phyloP scores from a whole-genome alignment of 2,797 vertebrate species.

The Chelidonichthys spinosus region DNA sequence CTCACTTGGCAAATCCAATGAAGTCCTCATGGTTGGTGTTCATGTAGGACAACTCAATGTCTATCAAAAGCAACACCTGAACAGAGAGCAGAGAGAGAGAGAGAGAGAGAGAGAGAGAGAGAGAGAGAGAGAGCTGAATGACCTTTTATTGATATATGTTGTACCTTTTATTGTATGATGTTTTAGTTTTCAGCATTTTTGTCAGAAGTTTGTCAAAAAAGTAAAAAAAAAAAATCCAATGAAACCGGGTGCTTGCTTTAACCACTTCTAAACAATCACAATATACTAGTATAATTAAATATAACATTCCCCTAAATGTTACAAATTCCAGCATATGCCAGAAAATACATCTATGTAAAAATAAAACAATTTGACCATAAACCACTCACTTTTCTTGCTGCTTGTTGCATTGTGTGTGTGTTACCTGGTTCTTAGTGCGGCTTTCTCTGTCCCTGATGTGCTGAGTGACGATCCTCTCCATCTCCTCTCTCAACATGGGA shows the following conservation, averaged over 20 bases:
- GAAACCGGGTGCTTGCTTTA: background rate
- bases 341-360: background rate
- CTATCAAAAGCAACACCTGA: conserved; percentile 96
- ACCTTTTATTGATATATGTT: background rate
- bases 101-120: background rate
- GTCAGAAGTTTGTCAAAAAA: background rate
- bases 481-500: conserved; percentile 95
- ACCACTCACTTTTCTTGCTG: too few species aligned
- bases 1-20: conserved; percentile 99
- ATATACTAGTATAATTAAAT: background rate
- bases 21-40: conserved; percentile 99
- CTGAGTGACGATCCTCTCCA: conserved; percentile 98
- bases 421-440: conserved; percentile 94
- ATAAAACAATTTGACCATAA: background rate
- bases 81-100: conserved; percentile 6
- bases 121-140: background rate
- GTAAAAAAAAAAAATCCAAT: background rate
- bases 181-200: too few species aligned
- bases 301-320: background rate
- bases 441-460: conserved; percentile 96
- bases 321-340: background rate
- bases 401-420: background rate
- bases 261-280: background rate
- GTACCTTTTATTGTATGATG: background rate
- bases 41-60: conserved; percentile 98